Evolutionary conservation across 2,797 vertebrate genomes (phyloP).

Genomic region (Falco rusticolus): DNA sequence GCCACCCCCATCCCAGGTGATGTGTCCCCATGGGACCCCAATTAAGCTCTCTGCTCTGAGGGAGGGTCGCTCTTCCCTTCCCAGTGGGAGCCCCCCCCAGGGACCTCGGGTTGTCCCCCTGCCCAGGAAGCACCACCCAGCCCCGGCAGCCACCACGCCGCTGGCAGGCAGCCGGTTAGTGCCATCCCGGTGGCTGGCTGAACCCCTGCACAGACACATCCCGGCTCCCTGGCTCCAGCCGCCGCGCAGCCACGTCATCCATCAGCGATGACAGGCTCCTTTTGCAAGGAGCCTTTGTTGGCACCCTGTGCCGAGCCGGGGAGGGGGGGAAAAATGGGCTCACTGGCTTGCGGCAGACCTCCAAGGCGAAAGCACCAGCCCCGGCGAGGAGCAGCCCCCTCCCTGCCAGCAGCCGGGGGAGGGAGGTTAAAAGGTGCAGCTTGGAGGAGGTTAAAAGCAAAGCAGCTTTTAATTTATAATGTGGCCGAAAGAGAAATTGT

Average conservation of each 20-base stretch:
- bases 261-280: constrained; percentile 62
- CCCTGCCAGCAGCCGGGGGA: constrained; percentile 18
- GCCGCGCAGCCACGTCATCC: constrained; percentile 41
- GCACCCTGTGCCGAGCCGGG: constrained; percentile 1
- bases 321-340: background rate
- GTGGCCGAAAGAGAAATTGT: constrained; percentile 48
- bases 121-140: background rate
- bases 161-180: background rate
- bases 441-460: constrained; percentile 58
- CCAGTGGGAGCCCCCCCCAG: accelerated
- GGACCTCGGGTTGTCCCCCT: background rate
- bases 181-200: constrained; percentile 62
- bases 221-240: constrained; percentile 49
- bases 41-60: accelerated
- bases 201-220: background rate
- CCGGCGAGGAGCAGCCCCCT: constrained; percentile 1
- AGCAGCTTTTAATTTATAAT: constrained; percentile 60
- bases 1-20: background rate
- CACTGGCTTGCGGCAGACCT: constrained; percentile 10
- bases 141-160: background rate
- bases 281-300: constrained; percentile 63
- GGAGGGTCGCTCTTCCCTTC: background rate
- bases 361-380: constrained; percentile 20
- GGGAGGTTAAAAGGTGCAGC: constrained; percentile 56
- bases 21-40: accelerated